A percentile compares a stretch with the other conserved stretches of the same genome.
phyloP scores from a whole-genome alignment of 1,140 invertebrate genomes.

The Megalopta genalis region DNA sequence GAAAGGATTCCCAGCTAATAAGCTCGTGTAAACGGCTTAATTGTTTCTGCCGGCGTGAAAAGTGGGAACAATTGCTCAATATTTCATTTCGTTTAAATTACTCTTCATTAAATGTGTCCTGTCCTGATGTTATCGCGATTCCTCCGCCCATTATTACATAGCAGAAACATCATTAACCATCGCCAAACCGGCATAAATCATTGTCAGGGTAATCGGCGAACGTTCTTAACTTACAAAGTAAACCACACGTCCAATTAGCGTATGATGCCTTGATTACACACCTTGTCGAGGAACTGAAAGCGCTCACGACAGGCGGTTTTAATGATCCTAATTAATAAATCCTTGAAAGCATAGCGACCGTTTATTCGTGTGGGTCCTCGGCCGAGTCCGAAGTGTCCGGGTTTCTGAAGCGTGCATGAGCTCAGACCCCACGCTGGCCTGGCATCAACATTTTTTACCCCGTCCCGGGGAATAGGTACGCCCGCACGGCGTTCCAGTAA shows the following conservation, averaged over 20 bases:
- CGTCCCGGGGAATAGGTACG: conserved; percentile 63
- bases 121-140: not conserved
- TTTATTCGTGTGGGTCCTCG: conserved; percentile 55
- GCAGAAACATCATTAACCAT: not conserved
- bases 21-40: no score
- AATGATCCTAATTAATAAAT: conserved; percentile 49
- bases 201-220: not conserved
- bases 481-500: conserved; percentile 60
- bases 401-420: conserved; percentile 68
- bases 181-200: conserved; percentile 5
- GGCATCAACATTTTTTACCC: conserved; percentile 69
- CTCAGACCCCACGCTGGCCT: conserved; percentile 70
- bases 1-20: no score
- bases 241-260: conserved; percentile 24
- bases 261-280: conserved; percentile 23
- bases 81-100: not conserved
- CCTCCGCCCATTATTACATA: not conserved
- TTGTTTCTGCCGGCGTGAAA: no score
- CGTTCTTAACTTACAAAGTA: not conserved
- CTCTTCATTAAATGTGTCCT: not conserved
- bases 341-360: conserved; percentile 46
- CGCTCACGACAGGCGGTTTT: not conserved
- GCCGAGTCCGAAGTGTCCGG: conserved; percentile 64
- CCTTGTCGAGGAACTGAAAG: not conserved
- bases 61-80: no score